Base-by-base conservation (phyloP, 2,113 vertebrate species). In the Mionectes macconnelli region DNA sequence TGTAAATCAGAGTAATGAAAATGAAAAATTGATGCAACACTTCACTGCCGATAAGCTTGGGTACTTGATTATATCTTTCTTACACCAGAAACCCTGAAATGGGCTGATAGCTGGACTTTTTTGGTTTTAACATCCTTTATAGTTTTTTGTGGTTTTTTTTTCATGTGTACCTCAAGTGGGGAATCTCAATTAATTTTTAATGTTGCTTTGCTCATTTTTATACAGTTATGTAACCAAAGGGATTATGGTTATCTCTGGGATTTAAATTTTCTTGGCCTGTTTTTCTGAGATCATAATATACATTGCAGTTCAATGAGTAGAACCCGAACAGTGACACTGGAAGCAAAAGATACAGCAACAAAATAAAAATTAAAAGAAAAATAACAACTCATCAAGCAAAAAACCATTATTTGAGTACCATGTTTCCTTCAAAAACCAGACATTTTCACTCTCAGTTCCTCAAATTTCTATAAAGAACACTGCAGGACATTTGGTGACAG, bases 131-230 rank as follows among this genome's bases (percentile, higher is more conserved):
- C 88, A 66, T 31, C 9, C 16, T 84, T 64, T 55, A 30, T 31
- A 4, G 0, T 8, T 22, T 73, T 63, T 45, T 17, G 4, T 37
- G 6, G 1, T 0, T 5, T 3, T 3, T 64, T 76, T 66, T 42
- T 7, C 2, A 57, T 45, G 14, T 63, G 21, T n/a, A 42, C 62
- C 35, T 81, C 12, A 42, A 60, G 40, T 68, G 19, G 14, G n/a
- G 24, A 76, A 69, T 92, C 49, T 76, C 42, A 57, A 49, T 56
- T 72, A 49, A 56, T 95, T 88, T 62, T 62, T 67, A 47, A 30
- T 64, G 14, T 75, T 70, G 42, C 44, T 89, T 74, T 91, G 30
- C 52, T 84, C 8, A 27, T 77, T 89, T 89, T 87, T 53, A 87
- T 53, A 25, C 37, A 83, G 3, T 66, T 84, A 78, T 52, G 12